Base-by-base conservation (phyloP, 2,888 invertebrate species). In the Trypoxylon attenuatum region DNA sequence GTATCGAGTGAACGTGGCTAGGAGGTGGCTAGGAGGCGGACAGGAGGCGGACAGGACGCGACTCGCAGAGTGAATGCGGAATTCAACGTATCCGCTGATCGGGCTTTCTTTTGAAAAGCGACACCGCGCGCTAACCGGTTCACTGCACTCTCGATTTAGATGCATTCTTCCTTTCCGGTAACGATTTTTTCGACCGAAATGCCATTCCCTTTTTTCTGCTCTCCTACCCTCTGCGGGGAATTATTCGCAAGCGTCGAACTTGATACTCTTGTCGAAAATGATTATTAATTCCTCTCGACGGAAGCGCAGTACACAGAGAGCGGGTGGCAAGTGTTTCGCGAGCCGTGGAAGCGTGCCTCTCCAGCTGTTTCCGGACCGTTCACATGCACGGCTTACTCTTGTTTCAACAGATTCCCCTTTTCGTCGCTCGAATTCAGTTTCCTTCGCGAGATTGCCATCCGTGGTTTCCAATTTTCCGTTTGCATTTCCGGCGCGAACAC, bases 11-110 rank as follows among this genome's bases (percentile, higher is more conserved):
- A n/a, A n/a, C n/a, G n/a, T n/a, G n/a, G n/a, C n/a, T n/a, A n/a
- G n/a, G n/a, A n/a, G n/a, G n/a, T n/a, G n/a, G n/a, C 46, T 47
- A 62, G 29, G 49, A 53, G 47, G 62, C n/a, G n/a, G n/a, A n/a
- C n/a, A n/a, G n/a, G n/a, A n/a, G n/a, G n/a, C n/a, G n/a, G n/a
- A 45, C 18, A 45, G 33, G 13, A 18, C 47, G 56, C 66, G 56
- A 29, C 54, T 51, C 53, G 21, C n/a, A n/a, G n/a, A n/a, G n/a
- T 38, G 65, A 66, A 66, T 66, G 29, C 51, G 21, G 56, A 62
- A 65, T 62, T 49, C 16, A 16, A 47, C 38, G 41, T 21, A 29
- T 22, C 46, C 23, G 51, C 13, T 33, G 49, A 46, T 52, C n/a
- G n/a, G 47, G 22, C 42, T 53, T n/a, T 33, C 27, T 58, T 49